Conservation (phyloP, 2,113 vertebrate genomes). For the Eptesicus fuscus region DNA sequence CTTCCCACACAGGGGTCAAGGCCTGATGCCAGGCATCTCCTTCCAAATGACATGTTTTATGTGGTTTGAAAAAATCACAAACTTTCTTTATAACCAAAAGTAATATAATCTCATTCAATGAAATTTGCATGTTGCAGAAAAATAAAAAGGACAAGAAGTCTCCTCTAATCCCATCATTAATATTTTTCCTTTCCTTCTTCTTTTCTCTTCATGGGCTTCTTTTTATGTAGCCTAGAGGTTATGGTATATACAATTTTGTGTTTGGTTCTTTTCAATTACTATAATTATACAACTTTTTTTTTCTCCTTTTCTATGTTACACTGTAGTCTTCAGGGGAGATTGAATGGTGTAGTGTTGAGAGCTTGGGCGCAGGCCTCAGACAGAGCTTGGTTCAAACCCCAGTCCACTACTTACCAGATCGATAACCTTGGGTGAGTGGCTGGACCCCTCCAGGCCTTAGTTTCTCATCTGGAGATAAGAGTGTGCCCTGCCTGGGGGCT, state of each 20-base stretch:
- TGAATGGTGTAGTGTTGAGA: neutral
- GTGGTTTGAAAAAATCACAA: neutral
- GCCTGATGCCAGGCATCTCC: neutral
- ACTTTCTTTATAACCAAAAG: neutral
- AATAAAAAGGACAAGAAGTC: neutral
- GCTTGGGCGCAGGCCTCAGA: neutral
- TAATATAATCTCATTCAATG: neutral
- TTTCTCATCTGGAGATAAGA: neutral
- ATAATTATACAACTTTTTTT: neutral
- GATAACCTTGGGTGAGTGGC: neutral
- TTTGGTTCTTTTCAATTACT: neutral
- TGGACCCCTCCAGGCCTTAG: neutral
- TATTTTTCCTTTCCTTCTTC: neutral
- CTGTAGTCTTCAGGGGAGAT: neutral
- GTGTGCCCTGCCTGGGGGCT: neutral
- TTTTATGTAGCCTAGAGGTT: neutral
- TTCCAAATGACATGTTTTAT: neutral
- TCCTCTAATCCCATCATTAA: neutral
- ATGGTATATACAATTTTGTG: neutral
- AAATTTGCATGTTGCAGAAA: neutral
- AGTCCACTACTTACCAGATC: neutral
- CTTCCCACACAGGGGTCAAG: neutral
- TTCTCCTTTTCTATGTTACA: neutral
- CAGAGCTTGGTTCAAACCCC: neutral
- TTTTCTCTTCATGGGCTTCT: neutral